Evolutionary conservation across 2,888 invertebrate species (phyloP).

Genomic region (Sabatieria punctata): DNA sequence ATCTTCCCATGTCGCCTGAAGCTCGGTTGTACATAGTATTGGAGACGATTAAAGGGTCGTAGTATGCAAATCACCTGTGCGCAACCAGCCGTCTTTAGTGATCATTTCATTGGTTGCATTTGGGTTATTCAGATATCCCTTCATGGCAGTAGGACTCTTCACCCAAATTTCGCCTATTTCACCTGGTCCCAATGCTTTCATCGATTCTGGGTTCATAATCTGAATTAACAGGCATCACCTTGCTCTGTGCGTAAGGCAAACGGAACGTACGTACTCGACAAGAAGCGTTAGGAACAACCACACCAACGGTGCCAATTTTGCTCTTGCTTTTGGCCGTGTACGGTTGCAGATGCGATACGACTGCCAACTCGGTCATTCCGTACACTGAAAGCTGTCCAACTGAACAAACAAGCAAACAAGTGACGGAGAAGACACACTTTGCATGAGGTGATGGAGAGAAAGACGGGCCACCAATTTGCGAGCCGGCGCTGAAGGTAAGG

Average conservation of each 20-base stretch:
- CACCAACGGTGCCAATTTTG: background rate
- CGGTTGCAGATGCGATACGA: background rate
- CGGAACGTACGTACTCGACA: no score
- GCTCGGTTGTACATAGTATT: background rate
- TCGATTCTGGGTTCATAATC: background rate
- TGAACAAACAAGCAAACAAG: no score
- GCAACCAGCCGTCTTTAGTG: background rate
- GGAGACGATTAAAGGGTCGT: background rate
- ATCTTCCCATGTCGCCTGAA: constrained; percentile 64
- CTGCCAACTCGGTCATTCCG: constrained; percentile 17
- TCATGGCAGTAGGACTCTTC: background rate
- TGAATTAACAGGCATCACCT: background rate
- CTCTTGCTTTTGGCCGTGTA: background rate
- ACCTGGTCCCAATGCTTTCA: background rate
- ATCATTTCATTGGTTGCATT: background rate
- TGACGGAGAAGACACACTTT: no score
- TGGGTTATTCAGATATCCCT: background rate
- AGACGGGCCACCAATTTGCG: no score
- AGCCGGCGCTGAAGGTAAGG: no score
- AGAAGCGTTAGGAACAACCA: no score
- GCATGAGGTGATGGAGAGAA: no score
- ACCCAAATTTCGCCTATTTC: background rate
- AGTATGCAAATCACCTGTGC: no score
- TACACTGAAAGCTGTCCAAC: constrained; percentile 32
- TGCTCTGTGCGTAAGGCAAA: background rate